phyloP scores from a whole-genome alignment of 2,113 vertebrate genomes.

The Brachyistius frenatus region DNA sequence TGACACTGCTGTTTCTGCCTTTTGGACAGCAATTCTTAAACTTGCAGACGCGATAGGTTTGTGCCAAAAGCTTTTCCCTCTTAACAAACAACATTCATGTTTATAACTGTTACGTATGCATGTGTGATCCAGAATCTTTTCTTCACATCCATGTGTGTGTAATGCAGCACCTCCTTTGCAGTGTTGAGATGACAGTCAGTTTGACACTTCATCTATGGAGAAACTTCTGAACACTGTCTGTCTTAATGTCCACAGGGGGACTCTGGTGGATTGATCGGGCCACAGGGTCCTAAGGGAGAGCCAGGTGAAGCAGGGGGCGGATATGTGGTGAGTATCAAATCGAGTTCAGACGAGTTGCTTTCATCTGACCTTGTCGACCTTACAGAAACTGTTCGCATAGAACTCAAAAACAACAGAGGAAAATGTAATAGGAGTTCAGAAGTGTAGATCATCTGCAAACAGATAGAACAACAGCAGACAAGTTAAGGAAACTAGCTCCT shows the following conservation, averaged over 20 bases:
- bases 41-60: too few relatives aligned
- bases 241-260: slow-evolving; percentile 87
- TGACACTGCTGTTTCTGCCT: too few relatives aligned
- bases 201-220: slow-evolving; percentile 11
- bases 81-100: too few relatives aligned
- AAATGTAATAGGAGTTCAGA: slow-evolving; percentile 21
- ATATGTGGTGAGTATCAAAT: slow-evolving; percentile 64
- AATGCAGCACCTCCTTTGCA: slow-evolving; percentile 5
- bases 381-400: slow-evolving; percentile 1
- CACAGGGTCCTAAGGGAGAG: slow-evolving; percentile 93
- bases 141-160: not conserved
- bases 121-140: too few relatives aligned
- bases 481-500: slow-evolving; percentile 35
- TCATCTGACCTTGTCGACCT: slow-evolving; percentile 18
- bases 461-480: slow-evolving; percentile 23
- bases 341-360: slow-evolving; percentile 7
- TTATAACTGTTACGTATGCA: too few relatives aligned
- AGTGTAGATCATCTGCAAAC: slow-evolving; percentile 27
- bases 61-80: too few relatives aligned
- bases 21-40: too few relatives aligned
- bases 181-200: slow-evolving; percentile 18
- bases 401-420: slow-evolving; percentile 8
- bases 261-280: slow-evolving; percentile 86
- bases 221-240: slow-evolving; percentile 21
- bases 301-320: slow-evolving; percentile 87